Evolutionary conservation across 2,888 invertebrate species (phyloP).

Genomic region (Diarsia dahlii): DNA sequence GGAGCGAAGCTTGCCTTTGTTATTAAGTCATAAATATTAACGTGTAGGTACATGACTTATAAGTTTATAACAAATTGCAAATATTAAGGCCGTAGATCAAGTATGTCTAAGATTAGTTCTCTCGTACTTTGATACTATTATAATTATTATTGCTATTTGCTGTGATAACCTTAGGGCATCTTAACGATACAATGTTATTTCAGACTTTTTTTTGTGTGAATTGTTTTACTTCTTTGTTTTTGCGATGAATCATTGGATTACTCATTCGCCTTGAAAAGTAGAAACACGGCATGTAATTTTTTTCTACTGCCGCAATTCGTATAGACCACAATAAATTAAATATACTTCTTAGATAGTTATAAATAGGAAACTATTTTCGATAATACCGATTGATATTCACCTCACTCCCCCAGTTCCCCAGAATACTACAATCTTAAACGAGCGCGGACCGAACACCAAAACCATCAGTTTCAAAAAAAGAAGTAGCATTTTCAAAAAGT

Average conservation of each 20-base stretch:
- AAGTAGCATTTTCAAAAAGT: not conserved
- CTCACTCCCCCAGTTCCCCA: not conserved
- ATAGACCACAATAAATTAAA: not conserved
- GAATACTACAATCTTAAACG: not conserved
- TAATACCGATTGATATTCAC: not conserved
- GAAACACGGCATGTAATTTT: not conserved
- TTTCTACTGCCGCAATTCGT: not conserved
- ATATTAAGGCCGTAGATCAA: slow-evolving; percentile 19
- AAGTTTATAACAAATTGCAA: not conserved
- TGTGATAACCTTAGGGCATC: slow-evolving; percentile 36
- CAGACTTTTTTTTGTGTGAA: not conserved
- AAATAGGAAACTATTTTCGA: not conserved
- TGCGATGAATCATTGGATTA: too few species aligned
- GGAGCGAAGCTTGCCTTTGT: not conserved
- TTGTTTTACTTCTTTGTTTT: not conserved
- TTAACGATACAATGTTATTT: slow-evolving; percentile 32
- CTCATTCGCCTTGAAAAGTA: not conserved
- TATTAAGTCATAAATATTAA: not conserved
- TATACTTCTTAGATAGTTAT: not conserved
- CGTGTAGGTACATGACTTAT: not conserved
- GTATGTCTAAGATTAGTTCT: slow-evolving; percentile 24
- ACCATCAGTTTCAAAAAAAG: not conserved
- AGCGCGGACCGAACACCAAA: not conserved
- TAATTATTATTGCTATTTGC: slow-evolving; percentile 13
- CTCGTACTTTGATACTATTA: slow-evolving; percentile 15